These are phyloP conservation scores for Pardosa pseudoannulata DNA, from an alignment of 2,888 invertebrate genomes.

Conservation along the genomic window DNA sequence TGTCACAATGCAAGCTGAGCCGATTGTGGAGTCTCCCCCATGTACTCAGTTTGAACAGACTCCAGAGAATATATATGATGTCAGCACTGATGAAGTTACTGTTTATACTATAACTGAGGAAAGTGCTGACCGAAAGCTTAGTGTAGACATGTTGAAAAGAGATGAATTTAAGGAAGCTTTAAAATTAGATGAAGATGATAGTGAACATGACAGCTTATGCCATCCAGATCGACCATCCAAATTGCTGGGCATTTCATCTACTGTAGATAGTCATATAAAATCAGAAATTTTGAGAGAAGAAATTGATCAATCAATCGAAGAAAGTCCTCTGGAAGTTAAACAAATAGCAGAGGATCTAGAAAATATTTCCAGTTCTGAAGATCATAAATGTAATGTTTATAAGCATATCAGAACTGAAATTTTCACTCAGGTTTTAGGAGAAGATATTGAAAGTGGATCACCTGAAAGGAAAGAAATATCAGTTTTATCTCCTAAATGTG, in stretches of 20 bases:
- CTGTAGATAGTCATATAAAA: conserved; percentile 64
- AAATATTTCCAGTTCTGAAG: conserved; percentile 54
- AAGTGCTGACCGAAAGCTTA: conserved; percentile 23
- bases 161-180: conserved; percentile 59
- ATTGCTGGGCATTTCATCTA: conserved; percentile 39
- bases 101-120: background rate
- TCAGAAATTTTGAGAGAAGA: conserved; percentile 73
- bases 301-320: conserved; percentile 72
- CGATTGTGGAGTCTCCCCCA: conserved; percentile 29
- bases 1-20: conserved; percentile 34
- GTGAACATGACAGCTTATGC: background rate
- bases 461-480: conserved; percentile 74
- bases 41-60: background rate
- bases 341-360: conserved; percentile 64
- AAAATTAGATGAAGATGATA: conserved; percentile 56
- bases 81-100: background rate
- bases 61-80: background rate
- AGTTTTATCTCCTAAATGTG: conserved; percentile 28
- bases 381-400: conserved; percentile 72
- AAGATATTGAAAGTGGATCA: conserved; percentile 74
- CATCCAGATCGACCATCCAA: conserved; percentile 30
- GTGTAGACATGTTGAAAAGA: conserved; percentile 34
- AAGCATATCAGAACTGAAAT: conserved; percentile 75
- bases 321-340: conserved; percentile 73
- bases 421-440: conserved; percentile 74